Evolutionary conservation across 2,888 invertebrate genomes (phyloP), one percentile per base, ranked within the genome.

Genomic region (Aphidius colemani): DNA sequence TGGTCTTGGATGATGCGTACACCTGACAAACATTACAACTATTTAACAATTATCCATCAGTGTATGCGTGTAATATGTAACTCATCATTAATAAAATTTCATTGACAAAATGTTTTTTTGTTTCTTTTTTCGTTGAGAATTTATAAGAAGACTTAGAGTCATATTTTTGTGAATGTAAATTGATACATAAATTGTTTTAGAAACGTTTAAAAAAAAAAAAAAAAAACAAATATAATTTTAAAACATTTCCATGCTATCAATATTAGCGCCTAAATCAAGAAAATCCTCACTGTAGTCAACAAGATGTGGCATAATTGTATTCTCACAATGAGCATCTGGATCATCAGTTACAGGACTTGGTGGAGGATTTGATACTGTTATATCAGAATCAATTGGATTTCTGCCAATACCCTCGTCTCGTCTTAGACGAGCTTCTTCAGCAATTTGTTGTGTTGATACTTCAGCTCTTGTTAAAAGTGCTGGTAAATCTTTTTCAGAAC

Each of bases 291-390:
- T 89, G 61, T 91, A 90, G 53, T 83, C 67, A 79, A 81, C 74
- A 81, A 78, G 65, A 74, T 77, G 65, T 76, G 69, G 75, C 53
- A 69, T 73, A 66, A 69, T 61, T 41, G 51, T 59, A 49, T 63
- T 74, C 63, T 81, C 81, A 10, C 78, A 70, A 63, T 81, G 82
- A 30, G 30, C 30, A 71, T 82, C 82, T 13, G 82, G 82, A 69
- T 89, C 88, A 79, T 90, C 90, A 0, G 90, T 92, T 44, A 89
- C 93, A 0, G 93, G 93, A 40, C 92, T 93, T 6, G 93, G 93
- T 9, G 93, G 93, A 53, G 93, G 93, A 83, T 93, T 93, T 2
- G 87, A 88, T 45, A 87, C 85, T 58, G 85, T 85, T 41, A 79
- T 78, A 68, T 85, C 85, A 2, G 80, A 77, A 72, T 82, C 82